Conservation (phyloP, 1,140 invertebrate species). For the Wiebesia pumilae region DNA sequence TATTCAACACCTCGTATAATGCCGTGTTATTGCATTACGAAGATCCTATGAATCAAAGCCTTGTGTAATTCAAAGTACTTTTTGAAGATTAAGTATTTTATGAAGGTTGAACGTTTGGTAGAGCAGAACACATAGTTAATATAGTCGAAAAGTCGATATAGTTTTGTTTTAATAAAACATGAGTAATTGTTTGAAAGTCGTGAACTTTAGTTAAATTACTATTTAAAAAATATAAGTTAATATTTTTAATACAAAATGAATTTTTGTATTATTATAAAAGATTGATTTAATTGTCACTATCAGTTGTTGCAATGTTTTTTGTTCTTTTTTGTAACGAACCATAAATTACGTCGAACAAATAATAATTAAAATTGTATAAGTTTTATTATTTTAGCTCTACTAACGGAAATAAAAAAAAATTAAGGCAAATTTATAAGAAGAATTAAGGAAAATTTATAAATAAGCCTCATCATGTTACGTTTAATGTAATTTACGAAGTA, state of each 20-base stretch:
- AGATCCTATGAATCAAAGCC: neutral
- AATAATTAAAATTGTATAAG: too few species aligned
- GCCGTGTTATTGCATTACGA: too few species aligned
- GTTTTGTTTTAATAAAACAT: neutral
- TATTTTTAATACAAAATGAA: too few species aligned
- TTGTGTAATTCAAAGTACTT: neutral
- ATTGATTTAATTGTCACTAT: too few species aligned
- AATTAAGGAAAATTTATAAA: neutral
- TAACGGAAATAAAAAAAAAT: neutral
- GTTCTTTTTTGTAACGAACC: too few species aligned
- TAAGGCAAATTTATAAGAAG: neutral
- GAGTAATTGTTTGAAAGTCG: neutral
- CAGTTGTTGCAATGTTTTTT: too few species aligned
- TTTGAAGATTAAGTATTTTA: neutral
- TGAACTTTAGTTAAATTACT: too few species aligned
- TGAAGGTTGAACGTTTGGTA: neutral
- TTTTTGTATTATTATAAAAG: too few species aligned
- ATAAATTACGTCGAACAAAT: too few species aligned
- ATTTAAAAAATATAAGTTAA: too few species aligned
- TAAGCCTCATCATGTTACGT: neutral
- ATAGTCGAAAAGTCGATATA: neutral
- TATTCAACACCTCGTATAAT: too few species aligned
- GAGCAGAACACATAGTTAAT: neutral
- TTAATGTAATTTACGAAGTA: neutral
- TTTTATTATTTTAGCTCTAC: too few species aligned